These are phyloP conservation scores for Vicugna pacos DNA, from an alignment of 2,113 vertebrate species.

Conservation along the genomic window DNA sequence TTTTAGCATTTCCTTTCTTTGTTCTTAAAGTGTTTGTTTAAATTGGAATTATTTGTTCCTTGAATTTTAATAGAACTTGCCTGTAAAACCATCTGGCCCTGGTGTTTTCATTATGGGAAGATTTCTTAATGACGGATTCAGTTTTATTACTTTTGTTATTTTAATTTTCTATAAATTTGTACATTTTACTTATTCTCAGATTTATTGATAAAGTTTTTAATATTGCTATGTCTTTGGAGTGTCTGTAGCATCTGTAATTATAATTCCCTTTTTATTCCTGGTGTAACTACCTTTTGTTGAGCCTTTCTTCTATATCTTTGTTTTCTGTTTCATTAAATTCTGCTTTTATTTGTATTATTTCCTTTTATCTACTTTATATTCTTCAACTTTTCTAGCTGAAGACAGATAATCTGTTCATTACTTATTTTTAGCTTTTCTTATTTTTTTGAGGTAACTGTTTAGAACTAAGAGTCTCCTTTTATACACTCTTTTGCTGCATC, in stretches of 20 bases:
- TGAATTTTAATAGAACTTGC: conserved; percentile 15
- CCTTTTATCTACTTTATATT: neutral
- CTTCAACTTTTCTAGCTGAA: neutral
- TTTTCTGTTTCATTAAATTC: conserved; percentile 32
- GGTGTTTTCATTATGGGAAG: neutral
- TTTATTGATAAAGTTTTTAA: neutral
- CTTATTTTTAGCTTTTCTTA: neutral
- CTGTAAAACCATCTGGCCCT: neutral
- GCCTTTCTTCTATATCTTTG: neutral
- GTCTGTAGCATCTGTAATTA: neutral
- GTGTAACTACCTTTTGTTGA: neutral
- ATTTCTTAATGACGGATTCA: conserved; percentile 19
- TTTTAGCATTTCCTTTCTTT: conserved; percentile 26
- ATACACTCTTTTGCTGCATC: neutral
- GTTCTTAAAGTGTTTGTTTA: conserved; percentile 14
- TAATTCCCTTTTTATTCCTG: neutral
- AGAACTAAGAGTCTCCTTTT: neutral
- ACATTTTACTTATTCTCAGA: neutral
- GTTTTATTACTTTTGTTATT: neutral
- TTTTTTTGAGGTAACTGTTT: conserved; percentile 4
- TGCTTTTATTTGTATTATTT: conserved; percentile 9
- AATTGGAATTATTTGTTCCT: neutral
- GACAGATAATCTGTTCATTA: neutral
- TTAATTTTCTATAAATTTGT: conserved; percentile 27
- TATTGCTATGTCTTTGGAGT: conserved; percentile 8